Conservation (phyloP, 2,888 invertebrate genomes). For the Lymantria dispar region DNA sequence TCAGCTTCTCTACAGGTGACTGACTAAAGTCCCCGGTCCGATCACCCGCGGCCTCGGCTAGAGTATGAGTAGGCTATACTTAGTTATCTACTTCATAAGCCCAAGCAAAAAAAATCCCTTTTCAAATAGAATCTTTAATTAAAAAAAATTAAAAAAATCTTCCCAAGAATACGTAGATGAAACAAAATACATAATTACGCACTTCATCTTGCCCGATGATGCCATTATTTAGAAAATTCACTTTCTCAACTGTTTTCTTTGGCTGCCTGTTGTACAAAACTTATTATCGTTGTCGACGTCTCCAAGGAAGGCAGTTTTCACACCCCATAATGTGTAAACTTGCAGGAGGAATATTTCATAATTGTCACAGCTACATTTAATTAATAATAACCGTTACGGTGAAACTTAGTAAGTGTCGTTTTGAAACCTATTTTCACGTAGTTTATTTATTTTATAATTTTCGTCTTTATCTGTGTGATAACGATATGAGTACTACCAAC, state of each 20-base stretch:
- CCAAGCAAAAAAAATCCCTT: too few species aligned
- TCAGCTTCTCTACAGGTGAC: too few species aligned
- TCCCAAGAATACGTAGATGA: neutral
- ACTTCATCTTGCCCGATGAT: neutral
- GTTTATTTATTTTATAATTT: neutral
- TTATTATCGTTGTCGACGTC: neutral
- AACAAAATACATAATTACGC: neutral
- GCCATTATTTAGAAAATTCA: slow-evolving; percentile 5
- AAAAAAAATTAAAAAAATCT: neutral
- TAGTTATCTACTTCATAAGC: too few species aligned
- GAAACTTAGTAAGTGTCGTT: neutral
- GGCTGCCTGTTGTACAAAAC: slow-evolving; percentile 4
- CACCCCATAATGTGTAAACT: slow-evolving; percentile 14
- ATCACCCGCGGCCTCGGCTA: too few species aligned
- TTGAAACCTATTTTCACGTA: neutral
- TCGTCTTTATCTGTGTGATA: too few species aligned
- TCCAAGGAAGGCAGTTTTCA: slow-evolving; percentile 6
- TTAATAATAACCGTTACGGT: neutral
- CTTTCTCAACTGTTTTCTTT: slow-evolving; percentile 5
- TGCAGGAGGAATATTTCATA: slow-evolving; percentile 3
- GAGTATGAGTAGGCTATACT: too few species aligned
- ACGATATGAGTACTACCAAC: too few species aligned
- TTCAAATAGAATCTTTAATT: too few species aligned
- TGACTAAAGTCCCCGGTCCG: too few species aligned
- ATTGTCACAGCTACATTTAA: neutral